Percentiles rank a stretch among this genome's conserved stretches.
These are phyloP conservation scores for Nothoprocta perdicaria DNA, from an alignment of 2,113 vertebrate species.

Conservation along the genomic window DNA sequence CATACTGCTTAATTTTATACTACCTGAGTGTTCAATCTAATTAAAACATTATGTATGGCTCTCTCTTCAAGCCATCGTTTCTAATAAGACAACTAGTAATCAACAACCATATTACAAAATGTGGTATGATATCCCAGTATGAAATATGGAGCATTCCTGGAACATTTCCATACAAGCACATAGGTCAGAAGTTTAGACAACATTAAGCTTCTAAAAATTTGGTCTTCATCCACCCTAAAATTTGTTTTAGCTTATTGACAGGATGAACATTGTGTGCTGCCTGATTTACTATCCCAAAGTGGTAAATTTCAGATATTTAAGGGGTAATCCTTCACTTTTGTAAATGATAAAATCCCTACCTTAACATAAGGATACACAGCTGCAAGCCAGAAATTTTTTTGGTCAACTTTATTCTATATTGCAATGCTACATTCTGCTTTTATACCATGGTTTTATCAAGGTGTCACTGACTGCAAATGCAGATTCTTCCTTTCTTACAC, in stretches of 20 bases:
- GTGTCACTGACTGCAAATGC: not conserved
- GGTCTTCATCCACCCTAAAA: not conserved
- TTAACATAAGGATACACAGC: not conserved
- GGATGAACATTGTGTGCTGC: not conserved
- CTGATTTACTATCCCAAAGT: not conserved
- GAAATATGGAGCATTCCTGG: not conserved
- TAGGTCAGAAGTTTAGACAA: not conserved
- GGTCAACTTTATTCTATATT: not conserved
- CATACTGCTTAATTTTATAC: not conserved
- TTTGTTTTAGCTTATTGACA: not conserved
- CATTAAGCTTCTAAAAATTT: not conserved
- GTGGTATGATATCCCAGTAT: not conserved
- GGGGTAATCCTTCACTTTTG: not conserved
- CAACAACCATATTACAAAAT: not conserved
- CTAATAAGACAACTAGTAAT: not conserved
- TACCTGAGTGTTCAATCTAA: not conserved
- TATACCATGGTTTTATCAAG: not conserved
- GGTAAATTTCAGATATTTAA: not conserved
- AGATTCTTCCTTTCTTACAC: not conserved
- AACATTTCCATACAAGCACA: not conserved
- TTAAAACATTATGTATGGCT: not conserved
- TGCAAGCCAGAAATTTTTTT: not conserved
- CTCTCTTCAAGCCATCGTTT: not conserved
- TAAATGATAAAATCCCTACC: not conserved
- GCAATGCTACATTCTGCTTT: not conserved